Percentiles rank a stretch among this genome's conserved stretches.
Evolutionary conservation across 1,140 invertebrate genomes (phyloP).

Genomic region (Parasteatoda tepidariorum): DNA sequence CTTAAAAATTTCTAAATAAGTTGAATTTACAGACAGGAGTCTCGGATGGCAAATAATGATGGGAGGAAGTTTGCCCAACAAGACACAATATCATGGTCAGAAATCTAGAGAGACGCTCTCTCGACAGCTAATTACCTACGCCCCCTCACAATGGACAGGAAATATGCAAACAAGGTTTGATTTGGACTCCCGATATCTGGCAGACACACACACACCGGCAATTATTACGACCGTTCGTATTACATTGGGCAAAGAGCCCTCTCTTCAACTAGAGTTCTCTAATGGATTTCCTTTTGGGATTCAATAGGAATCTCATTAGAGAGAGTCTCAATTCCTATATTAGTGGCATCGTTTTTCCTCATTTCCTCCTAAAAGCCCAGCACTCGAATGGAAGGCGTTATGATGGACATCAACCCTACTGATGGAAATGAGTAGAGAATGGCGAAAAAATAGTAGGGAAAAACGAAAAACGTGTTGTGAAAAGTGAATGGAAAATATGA

Average conservation of each 20-base stretch:
- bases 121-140: slow-evolving; percentile 23
- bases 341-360: background rate
- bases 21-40: background rate
- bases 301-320: slow-evolving; percentile 47
- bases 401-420: too few species aligned
- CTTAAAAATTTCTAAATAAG: too few species aligned
- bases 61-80: too few species aligned
- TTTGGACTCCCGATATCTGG: background rate
- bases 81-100: background rate
- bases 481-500: too few species aligned
- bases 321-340: background rate
- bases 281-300: slow-evolving; percentile 41
- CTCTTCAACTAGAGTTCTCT: background rate
- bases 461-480: too few species aligned
- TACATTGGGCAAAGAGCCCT: slow-evolving; percentile 1
- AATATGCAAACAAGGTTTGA: slow-evolving; percentile 37
- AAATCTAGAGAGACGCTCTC: background rate
- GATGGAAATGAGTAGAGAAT: too few species aligned
- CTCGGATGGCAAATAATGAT: background rate
- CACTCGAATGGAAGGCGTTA: too few species aligned
- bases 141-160: background rate
- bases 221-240: slow-evolving; percentile 24
- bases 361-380: too few species aligned
- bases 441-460: too few species aligned
- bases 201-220: slow-evolving; percentile 7